These are phyloP conservation scores for Melanophora roralis DNA, from an alignment of 2,888 invertebrate species.

Conservation along the genomic window DNA sequence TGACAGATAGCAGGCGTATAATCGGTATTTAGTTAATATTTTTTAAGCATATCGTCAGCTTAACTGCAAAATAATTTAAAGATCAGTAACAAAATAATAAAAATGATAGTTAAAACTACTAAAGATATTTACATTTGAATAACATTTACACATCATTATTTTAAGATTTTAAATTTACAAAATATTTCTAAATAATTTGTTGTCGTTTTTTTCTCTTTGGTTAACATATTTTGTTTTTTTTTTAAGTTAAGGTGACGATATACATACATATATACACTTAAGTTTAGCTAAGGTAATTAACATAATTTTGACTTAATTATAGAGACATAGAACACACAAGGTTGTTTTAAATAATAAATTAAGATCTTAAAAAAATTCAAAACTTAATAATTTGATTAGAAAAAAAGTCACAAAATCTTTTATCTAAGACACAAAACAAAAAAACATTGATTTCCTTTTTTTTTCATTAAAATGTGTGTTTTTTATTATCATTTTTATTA, in stretches of 20 bases:
- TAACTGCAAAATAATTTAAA: too few relatives aligned
- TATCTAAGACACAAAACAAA: not conserved
- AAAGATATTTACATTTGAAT: too few relatives aligned
- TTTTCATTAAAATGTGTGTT: not conserved
- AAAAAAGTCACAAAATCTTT: not conserved
- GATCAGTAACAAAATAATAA: too few relatives aligned
- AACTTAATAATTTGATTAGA: constrained; percentile 35
- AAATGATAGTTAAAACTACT: too few relatives aligned
- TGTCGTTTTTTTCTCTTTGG: too few relatives aligned
- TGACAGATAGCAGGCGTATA: not conserved
- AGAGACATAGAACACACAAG: constrained; percentile 23
- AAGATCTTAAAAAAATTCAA: not conserved
- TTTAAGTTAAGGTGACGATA: too few relatives aligned
- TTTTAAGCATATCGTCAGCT: too few relatives aligned
- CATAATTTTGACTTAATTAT: constrained; percentile 53
- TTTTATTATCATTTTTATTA: constrained; percentile 30
- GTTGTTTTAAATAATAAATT: constrained; percentile 1
- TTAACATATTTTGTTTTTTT: too few relatives aligned
- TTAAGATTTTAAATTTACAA: too few relatives aligned
- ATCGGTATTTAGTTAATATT: not conserved
- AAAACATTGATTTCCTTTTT: not conserved
- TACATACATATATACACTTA: too few relatives aligned
- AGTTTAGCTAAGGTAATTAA: constrained; percentile 48
- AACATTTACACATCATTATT: too few relatives aligned
- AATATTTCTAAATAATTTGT: too few relatives aligned